Base-by-base conservation (phyloP, 2,797 vertebrate species). In the Melanotaenia parkinsoni region DNA sequence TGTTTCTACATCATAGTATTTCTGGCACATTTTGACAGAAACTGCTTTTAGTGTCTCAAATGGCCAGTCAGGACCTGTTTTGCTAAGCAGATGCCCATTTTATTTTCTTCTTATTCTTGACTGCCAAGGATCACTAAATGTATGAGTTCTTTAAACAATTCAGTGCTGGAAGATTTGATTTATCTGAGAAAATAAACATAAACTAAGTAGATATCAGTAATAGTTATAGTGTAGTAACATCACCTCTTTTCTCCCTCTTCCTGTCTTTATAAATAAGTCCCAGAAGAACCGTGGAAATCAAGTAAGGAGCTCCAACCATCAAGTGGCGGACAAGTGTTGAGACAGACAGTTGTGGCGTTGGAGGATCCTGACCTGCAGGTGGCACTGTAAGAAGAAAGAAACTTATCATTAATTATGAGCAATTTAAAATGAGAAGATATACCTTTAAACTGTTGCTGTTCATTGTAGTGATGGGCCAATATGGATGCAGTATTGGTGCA, bases 251-350 rank as follows among this genome's bases (percentile, higher is more conserved):
- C 14, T 20, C 5, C 13, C 1, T 51, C 47, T 24, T 66, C 57
- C 13, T 58, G 59, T 78, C 73, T 50, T 45, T 65, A 43, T 24
- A 73, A 11, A 76, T 22, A 26, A 81, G 57, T 35, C 38, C 69
- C 38, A 80, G 50, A 11, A 80, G 9, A 40, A 80, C 22, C 69
- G 73, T 80, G 65, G 69, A 54, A 58, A 75, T 28, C 35, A 75
- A 40, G 58, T 67, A 80, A 12, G 68, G 72, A 63, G 22, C 4
- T 20, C 12, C 72, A n/a, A 71, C 77, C 2, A 70, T 2, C 37
- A 81, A 57, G 58, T 62, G 74, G 2, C 53, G 68, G 3, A 75
- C 1, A 1, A 61, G 16, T 10, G 5, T 24, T 5, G 3, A 24
- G 30, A n/a, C 1, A 2, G 53, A 10, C 5, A 50, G 26, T 3